Evolutionary conservation across 2,797 vertebrate genomes (phyloP), one percentile per base, ranked within the genome.

Genomic region (Antrozous pallidus): DNA sequence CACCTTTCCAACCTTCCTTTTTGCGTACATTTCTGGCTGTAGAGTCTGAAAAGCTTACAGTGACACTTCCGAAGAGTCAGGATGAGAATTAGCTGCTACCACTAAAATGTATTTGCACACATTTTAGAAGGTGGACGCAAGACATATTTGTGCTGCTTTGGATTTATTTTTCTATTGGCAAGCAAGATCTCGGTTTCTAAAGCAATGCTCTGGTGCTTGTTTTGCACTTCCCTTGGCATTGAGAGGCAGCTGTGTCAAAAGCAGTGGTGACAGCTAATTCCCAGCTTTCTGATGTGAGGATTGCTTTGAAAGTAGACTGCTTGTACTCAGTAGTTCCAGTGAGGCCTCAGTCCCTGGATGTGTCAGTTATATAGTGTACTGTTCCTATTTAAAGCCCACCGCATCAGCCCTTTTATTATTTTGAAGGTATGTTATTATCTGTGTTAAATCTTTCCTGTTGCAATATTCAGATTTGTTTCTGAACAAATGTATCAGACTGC

Each of bases 391-490:
- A 84, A 40, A 75, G 28, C 8, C 26, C 47, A 51, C 14, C 31
- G 24, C 33, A 56, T 28, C 22, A 36, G 33, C 17, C 49, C 2
- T 90, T 31, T 70, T 18, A 63, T 73, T 63, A 6, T 31, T 92
- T 40, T n/a, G 13, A 82, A 81, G 75, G 31, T 5, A 18, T 13
- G 73, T 49, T 65, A 38, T 73, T 84, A 11, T 84, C 38, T 65
- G 4, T 65, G 47, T 74, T 71, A 51, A 63, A 69, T 69, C 14
- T 63, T 90, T 16, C 69, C 24, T 73, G 31, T 7, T 78, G 56
- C 78, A 90, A 36, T 79, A 69, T 58, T 82, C 54, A 93, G 38
- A 67, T 31, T 89, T 90, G 51, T 51, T 89, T 93, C 65, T 81
- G 49, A 67, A 24, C 36, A 85, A 79, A 24, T 20, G 3, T 70